Conservation (phyloP, 2,797 vertebrate species). For the Lagodon rhomboides region DNA sequence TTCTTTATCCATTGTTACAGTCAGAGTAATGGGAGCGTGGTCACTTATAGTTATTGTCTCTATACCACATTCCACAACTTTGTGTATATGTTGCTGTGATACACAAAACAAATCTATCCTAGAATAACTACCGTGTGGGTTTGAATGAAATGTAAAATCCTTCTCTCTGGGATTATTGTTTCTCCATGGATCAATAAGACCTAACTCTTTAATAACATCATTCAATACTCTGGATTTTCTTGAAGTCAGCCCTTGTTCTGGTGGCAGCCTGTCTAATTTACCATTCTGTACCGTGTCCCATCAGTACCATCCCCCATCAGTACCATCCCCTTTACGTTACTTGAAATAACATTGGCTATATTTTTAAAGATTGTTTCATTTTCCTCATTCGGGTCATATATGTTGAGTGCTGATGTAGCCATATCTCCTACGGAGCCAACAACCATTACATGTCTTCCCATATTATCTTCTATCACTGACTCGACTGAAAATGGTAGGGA, state of each 20-base stretch:
- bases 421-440: not conserved
- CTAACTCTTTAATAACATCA: not conserved
- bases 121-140: not conserved
- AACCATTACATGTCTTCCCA: not conserved
- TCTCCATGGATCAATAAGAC: not conserved
- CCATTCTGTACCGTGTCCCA: not conserved
- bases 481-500: not conserved
- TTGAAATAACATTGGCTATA: not conserved
- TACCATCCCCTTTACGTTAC: not conserved
- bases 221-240: not conserved
- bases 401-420: not conserved
- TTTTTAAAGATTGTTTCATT: not conserved
- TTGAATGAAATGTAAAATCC: not conserved
- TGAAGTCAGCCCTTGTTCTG: not conserved
- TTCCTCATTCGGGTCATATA: not conserved
- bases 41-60: slow-evolving; percentile 24
- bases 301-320: too few species aligned
- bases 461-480: slow-evolving; percentile 4
- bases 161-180: not conserved
- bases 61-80: not conserved
- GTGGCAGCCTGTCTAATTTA: not conserved
- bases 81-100: not conserved
- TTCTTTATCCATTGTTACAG: not conserved
- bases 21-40: slow-evolving; percentile 4
- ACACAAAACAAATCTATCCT: slow-evolving; percentile 6